Percentiles rank a stretch among this genome's conserved stretches.
Evolutionary conservation across 1,140 invertebrate genomes (phyloP).

Genomic region (Aphaenogaster ashmeadi): DNA sequence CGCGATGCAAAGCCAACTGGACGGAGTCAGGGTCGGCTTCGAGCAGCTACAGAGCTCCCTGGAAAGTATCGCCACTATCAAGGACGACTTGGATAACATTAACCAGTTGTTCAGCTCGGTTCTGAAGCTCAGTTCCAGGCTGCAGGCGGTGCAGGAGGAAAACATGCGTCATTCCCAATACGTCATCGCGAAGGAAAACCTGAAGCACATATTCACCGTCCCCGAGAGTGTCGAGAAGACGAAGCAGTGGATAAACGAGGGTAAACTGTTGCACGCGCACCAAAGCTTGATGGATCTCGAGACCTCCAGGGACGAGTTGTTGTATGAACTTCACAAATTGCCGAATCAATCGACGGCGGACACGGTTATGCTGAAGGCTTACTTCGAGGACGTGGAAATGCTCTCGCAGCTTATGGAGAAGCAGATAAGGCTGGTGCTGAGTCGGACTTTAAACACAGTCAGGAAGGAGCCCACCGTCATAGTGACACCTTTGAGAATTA

Average conservation of each 20-base stretch:
- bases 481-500: constrained; percentile 98
- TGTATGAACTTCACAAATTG: constrained; percentile 98
- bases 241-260: constrained; percentile 97
- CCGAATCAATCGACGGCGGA: constrained; percentile 96
- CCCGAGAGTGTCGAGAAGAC: constrained; percentile 98
- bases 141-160: constrained; percentile 96
- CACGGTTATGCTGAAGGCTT: constrained; percentile 96
- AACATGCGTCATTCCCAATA: constrained; percentile 98
- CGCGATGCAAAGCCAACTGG: constrained; percentile 99
- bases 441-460: constrained; percentile 97
- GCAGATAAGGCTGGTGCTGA: constrained; percentile 95
- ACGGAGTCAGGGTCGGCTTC: constrained; percentile 98
- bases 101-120: constrained; percentile 89
- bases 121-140: constrained; percentile 91
- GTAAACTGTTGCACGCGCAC: constrained; percentile 97
- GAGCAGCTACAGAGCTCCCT: constrained; percentile 95
- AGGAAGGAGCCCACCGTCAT: constrained; percentile 98
- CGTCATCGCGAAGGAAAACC: constrained; percentile 98
- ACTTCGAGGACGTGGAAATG: constrained; percentile 98
- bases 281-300: constrained; percentile 98
- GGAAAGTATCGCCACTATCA: constrained; percentile 93
- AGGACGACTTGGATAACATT: constrained; percentile 88
- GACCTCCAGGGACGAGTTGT: constrained; percentile 97
- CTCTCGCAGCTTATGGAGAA: constrained; percentile 97
- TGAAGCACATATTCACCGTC: constrained; percentile 99